Conservation (phyloP, 2,888 invertebrate genomes). For the Platypus cylindrus region DNA sequence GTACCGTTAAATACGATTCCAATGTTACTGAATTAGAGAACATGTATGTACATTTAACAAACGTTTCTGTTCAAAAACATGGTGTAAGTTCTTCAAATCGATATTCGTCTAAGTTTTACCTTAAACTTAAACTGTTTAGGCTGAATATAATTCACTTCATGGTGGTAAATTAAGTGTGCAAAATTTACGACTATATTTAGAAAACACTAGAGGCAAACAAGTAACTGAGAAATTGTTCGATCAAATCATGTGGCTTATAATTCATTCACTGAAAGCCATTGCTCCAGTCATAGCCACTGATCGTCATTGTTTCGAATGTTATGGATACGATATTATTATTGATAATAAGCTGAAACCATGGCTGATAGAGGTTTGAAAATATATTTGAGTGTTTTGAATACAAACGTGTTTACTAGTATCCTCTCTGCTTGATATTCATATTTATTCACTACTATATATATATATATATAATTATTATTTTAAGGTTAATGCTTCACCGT, state of each 20-base stretch:
- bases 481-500: constrained; percentile 89
- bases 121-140: no score
- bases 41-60: constrained; percentile 90
- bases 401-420: no score
- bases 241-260: constrained; percentile 79
- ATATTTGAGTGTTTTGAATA: no score
- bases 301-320: constrained; percentile 85
- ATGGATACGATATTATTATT: constrained; percentile 93
- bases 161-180: constrained; percentile 92
- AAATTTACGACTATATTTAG: constrained; percentile 78
- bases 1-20: constrained; percentile 88
- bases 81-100: constrained; percentile 49
- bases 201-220: constrained; percentile 78
- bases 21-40: constrained; percentile 79
- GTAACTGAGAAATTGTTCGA: constrained; percentile 82
- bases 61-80: constrained; percentile 96
- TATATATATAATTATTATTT: constrained; percentile 10
- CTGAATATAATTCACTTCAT: constrained; percentile 86
- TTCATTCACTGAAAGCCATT: constrained; percentile 87
- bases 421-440: constrained; percentile 3
- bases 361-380: constrained; percentile 71
- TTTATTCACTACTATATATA: constrained; percentile 2
- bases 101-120: background rate
- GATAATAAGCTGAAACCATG: constrained; percentile 90
- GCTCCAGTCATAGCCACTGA: constrained; percentile 89